phyloP scores from a whole-genome alignment of 2,797 vertebrate species.

The Cyprinella venusta region DNA sequence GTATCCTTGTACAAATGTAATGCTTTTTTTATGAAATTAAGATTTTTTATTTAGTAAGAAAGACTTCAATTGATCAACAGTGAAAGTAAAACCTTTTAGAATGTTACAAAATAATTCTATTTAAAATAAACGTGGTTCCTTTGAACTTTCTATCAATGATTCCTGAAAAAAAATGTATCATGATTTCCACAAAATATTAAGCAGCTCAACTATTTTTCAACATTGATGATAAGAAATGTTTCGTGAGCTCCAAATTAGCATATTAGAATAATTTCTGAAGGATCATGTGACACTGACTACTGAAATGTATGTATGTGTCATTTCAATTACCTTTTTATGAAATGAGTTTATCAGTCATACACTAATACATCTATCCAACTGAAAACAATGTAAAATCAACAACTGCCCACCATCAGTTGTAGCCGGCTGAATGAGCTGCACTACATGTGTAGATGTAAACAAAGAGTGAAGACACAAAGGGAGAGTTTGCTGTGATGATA shows the following conservation, averaged over 20 bases:
- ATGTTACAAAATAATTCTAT: not conserved
- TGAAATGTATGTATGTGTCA: not conserved
- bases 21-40: not conserved
- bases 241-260: not conserved
- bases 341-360: not conserved
- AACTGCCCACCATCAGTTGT: conserved; percentile 40
- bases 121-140: not conserved
- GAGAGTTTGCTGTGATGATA: conserved; percentile 29
- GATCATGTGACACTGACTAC: not conserved
- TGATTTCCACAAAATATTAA: not conserved
- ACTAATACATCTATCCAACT: conserved; percentile 4
- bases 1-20: not conserved
- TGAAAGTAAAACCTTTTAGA: not conserved
- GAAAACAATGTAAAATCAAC: conserved; percentile 17
- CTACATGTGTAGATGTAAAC: conserved; percentile 35
- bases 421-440: not conserved
- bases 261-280: not conserved
- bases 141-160: not conserved
- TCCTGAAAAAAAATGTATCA: not conserved
- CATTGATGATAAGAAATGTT: not conserved
- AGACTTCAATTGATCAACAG: not conserved
- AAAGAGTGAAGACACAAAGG: conserved; percentile 41
- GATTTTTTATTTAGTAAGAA: not conserved
- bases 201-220: not conserved
- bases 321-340: too few species aligned